phyloP scores from a whole-genome alignment of 2,888 invertebrate genomes.

The Amphipyra berbera region DNA sequence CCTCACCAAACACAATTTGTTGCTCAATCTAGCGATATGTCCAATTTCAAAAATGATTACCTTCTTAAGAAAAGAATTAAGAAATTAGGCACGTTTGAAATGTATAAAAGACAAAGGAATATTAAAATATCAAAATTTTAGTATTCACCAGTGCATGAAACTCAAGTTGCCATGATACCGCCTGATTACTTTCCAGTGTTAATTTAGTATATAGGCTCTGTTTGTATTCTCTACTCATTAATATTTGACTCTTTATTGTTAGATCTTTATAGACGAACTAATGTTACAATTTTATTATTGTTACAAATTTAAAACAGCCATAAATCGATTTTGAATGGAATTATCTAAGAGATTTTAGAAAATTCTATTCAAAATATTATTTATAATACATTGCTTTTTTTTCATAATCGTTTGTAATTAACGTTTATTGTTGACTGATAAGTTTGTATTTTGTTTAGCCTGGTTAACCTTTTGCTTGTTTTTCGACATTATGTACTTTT shows the following conservation, averaged over 20 bases:
- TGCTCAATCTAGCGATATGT: conserved; percentile 69
- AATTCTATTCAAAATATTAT: no score
- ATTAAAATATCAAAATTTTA: conserved; percentile 82
- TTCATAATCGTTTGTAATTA: conserved; percentile 4
- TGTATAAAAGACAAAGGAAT: conserved; percentile 76
- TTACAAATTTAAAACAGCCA: conserved; percentile 21
- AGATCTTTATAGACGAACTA: conserved; percentile 21
- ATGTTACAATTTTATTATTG: conserved; percentile 10
- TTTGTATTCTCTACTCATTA: conserved; percentile 18
- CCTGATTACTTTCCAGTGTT: conserved; percentile 57
- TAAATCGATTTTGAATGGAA: conserved; percentile 9
- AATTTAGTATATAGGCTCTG: conserved; percentile 39
- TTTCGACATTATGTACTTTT: conserved; percentile 22
- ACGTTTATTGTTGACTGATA: conserved; percentile 23
- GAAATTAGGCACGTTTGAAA: conserved; percentile 77
- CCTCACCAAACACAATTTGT: conserved; percentile 76
- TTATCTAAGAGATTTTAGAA: conserved; percentile 2
- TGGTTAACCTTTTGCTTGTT: conserved; percentile 21
- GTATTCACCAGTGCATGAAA: conserved; percentile 23
- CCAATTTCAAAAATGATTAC: conserved; percentile 78
- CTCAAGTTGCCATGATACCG: conserved; percentile 47
- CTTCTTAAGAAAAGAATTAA: conserved; percentile 76
- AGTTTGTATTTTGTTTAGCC: conserved; percentile 21
- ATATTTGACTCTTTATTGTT: conserved; percentile 27
- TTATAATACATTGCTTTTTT: not conserved